phyloP scores from a whole-genome alignment of 2,888 invertebrate species.

The Hemithea aestivaria region DNA sequence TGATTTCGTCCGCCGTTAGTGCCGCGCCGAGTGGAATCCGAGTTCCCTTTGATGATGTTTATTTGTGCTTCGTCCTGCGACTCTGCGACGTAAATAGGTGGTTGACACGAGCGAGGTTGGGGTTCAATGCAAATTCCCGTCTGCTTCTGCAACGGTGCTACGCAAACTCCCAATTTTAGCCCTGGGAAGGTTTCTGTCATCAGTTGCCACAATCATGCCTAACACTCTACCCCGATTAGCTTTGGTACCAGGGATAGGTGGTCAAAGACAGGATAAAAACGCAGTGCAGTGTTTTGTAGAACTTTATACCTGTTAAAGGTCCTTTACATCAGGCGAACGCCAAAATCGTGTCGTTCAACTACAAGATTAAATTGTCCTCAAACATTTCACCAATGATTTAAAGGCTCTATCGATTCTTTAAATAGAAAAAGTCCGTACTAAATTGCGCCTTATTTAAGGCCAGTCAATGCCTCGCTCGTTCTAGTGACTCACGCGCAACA shows the following conservation, averaged over 20 bases:
- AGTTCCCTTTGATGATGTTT: constrained; percentile 75
- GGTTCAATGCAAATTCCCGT: constrained; percentile 18
- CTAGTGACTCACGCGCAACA: constrained; percentile 10
- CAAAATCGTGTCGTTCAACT: too few species aligned
- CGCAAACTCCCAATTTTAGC: too few species aligned
- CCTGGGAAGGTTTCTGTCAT: too few species aligned
- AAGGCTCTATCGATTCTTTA: constrained; percentile 1
- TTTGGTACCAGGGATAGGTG: too few species aligned
- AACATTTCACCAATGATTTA: neutral
- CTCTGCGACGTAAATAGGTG: constrained; percentile 68
- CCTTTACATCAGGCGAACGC: too few species aligned
- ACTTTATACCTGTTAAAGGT: too few species aligned
- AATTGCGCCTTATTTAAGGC: constrained; percentile 17
- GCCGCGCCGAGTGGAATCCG: constrained; percentile 53
- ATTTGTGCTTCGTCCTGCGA: constrained; percentile 73
- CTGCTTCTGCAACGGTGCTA: constrained; percentile 2
- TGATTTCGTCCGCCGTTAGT: constrained; percentile 46
- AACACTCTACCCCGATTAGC: too few species aligned
- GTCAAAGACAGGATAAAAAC: too few species aligned
- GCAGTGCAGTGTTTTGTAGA: too few species aligned
- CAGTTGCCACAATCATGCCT: too few species aligned
- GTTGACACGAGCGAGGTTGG: constrained; percentile 61
- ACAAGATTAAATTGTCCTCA: too few species aligned
- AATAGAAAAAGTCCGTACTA: constrained; percentile 10
- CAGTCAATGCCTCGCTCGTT: constrained; percentile 16